phyloP scores from a whole-genome alignment of 2,797 vertebrate genomes.

The Leuciscus waleckii region DNA sequence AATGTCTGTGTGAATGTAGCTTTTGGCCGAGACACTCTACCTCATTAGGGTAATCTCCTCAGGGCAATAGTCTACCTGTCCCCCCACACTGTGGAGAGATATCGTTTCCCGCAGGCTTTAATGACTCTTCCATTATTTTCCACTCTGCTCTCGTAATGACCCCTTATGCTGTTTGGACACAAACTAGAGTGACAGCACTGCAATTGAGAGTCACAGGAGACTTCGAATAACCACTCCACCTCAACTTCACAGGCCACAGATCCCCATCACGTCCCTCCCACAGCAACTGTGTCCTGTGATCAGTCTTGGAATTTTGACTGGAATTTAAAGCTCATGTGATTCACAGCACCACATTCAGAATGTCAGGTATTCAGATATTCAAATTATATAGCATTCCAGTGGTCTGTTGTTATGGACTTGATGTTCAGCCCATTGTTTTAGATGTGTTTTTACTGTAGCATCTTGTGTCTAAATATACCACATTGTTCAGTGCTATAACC shows the following conservation, averaged over 20 bases:
- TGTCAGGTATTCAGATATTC: not conserved
- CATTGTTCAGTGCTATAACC: not conserved
- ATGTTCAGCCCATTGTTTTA: not conserved
- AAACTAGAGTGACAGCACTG: constrained; percentile 49
- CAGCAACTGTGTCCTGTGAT: not conserved
- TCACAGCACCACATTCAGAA: not conserved
- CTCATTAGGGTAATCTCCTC: constrained; percentile 25
- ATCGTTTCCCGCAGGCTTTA: constrained; percentile 25
- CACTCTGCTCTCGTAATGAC: constrained; percentile 54
- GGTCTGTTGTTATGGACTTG: not conserved
- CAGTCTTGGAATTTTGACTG: not conserved
- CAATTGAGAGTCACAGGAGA: constrained; percentile 57
- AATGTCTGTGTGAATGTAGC: not conserved
- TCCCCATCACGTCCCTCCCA: constrained; percentile 24
- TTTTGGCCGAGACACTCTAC: not conserved
- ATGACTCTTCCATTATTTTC: constrained; percentile 42
- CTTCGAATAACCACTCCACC: constrained; percentile 40
- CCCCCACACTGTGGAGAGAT: constrained; percentile 23
- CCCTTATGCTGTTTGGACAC: constrained; percentile 56
- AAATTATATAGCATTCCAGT: not conserved
- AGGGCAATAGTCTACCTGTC: constrained; percentile 30
- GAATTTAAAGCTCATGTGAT: not conserved
- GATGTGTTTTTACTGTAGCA: not conserved
- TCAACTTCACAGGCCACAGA: constrained; percentile 18
- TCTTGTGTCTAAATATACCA: not conserved